These are phyloP conservation scores for Nycticebus coucang DNA, from an alignment of 2,113 vertebrate species.

Conservation along the genomic window DNA sequence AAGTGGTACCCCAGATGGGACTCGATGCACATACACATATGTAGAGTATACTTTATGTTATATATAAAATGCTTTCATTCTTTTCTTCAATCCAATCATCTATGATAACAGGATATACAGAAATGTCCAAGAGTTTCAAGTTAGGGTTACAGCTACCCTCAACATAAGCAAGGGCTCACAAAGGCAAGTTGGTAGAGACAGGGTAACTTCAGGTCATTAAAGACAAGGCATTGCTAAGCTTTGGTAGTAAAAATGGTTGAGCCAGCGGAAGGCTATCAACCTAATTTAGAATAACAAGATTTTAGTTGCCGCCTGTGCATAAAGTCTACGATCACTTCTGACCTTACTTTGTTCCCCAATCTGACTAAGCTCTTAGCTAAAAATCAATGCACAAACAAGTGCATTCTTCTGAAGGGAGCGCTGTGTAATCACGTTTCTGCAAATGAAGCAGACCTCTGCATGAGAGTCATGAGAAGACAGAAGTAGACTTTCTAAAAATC, in stretches of 20 bases:
- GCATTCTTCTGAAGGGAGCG: conserved; percentile 40
- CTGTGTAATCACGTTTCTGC: background rate
- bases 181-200: background rate
- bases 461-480: background rate
- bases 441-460: background rate
- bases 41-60: background rate
- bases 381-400: conserved; percentile 28
- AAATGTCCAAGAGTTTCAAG: background rate
- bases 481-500: background rate
- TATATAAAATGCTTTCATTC: background rate
- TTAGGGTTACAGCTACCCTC: background rate
- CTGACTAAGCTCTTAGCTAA: conserved; percentile 38
- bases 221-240: background rate
- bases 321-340: background rate
- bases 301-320: background rate
- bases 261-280: background rate
- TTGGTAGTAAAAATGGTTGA: background rate
- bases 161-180: background rate
- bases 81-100: background rate
- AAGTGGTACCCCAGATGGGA: too few species aligned
- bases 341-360: background rate
- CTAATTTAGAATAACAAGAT: background rate
- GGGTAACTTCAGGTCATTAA: background rate
- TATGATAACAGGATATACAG: background rate
- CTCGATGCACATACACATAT: background rate